Evolutionary conservation across 1,140 invertebrate species (phyloP), one percentile per base, ranked within the genome.

Genomic region (Diorhabda carinulata): DNA sequence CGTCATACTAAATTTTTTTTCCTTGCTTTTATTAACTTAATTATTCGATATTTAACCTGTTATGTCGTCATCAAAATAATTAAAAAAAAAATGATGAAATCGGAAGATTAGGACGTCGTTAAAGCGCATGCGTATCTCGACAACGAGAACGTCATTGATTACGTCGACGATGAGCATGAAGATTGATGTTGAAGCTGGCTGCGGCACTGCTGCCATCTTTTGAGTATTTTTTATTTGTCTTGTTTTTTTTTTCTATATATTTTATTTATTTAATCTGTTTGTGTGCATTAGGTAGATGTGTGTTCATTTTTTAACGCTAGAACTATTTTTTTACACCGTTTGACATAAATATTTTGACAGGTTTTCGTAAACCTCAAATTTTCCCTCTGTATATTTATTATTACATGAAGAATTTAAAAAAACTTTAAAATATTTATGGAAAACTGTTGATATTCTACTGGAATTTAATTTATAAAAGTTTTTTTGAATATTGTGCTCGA

Each of bases 151-250:
- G 58, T 63, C 43, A 56, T 52, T 52, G 47, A 52, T 52, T 52
- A 52, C 47, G 47, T 65, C 64, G 4, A 56, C 52, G 66, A 68
- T 61, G 45, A 71, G 72, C 72, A 73, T 73, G 72, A 70, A 73
- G 64, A 60, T 71, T 67, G 64, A 73, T 71, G 67, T 69, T 66
- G 58, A 41, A 63, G 57, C 67, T 69, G 69, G 52, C 64, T 71
- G 67, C 72, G 67, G 70, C 67, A 67, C 72, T 73, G 72, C 72
- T 69, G 69, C 69, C 69, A 67, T 69, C 64, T 42, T 65, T 64
- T 59, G 66, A 44, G 40, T 66, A 62, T 58, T 61, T 25, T 25
- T 41, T 43, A 67, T 64, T 67, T 70, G 60, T 70, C 60, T 66
- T 72, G 68, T 73, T 61, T 73, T 64, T 62, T 10, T 71, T 73